A percentile compares a stretch with the other conserved stretches of the same genome.
phyloP scores from a whole-genome alignment of 2,113 vertebrate species.

The Actenoides lindsayi region DNA sequence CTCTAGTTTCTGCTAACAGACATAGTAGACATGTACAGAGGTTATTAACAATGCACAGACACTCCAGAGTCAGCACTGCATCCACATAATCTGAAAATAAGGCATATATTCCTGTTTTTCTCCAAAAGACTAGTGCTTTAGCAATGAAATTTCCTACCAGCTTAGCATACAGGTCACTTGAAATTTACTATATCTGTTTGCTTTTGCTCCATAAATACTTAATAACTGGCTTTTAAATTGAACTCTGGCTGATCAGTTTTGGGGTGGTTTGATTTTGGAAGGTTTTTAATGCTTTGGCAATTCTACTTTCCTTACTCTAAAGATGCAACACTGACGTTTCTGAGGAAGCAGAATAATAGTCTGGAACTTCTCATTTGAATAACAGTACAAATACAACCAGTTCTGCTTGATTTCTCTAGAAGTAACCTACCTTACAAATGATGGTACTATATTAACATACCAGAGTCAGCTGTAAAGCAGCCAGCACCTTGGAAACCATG shows the following conservation, averaged over 20 bases:
- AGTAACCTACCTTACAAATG: neutral
- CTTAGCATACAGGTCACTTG: neutral
- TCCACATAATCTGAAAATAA: neutral
- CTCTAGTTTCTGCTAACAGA: neutral
- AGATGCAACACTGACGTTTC: neutral
- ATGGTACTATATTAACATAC: neutral
- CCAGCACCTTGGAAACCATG: neutral
- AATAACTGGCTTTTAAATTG: neutral
- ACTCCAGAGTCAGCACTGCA: neutral
- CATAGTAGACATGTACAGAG: fast-evolving
- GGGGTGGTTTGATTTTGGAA: neutral
- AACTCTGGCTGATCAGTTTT: neutral
- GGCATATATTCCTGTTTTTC: neutral
- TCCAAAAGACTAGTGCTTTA: neutral
- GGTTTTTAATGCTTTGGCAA: neutral
- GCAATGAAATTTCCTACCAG: neutral
- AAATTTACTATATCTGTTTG: neutral
- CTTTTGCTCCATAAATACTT: neutral
- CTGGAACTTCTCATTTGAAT: neutral
- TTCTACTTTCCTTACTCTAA: neutral
- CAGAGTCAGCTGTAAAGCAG: neutral
- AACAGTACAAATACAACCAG: neutral
- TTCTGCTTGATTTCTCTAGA: neutral
- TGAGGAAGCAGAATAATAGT: neutral
- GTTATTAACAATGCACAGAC: neutral